Evolutionary conservation across 1,140 invertebrate species (phyloP).

Genomic region (Drosophila fuyamai): DNA sequence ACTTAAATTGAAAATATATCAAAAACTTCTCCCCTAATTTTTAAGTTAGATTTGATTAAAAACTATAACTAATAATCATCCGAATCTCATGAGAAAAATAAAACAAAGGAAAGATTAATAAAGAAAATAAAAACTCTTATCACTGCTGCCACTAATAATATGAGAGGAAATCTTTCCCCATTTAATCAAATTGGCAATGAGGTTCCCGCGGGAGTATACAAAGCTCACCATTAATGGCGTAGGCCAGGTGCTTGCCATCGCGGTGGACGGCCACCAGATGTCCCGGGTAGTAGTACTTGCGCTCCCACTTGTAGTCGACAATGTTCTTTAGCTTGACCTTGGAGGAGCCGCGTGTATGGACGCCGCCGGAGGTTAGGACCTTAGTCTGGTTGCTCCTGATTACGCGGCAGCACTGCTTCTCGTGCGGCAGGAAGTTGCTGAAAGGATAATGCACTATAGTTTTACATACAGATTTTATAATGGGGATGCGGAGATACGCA

Average conservation of each 20-base stretch:
- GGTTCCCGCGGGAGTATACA: not conserved
- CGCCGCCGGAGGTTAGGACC: slow-evolving; percentile 89
- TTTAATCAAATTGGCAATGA: not conserved
- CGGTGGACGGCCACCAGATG: slow-evolving; percentile 95
- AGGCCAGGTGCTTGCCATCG: slow-evolving; percentile 94
- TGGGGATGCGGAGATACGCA: slow-evolving; percentile 1
- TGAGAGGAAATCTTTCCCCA: not conserved
- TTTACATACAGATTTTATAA: too few relatives aligned
- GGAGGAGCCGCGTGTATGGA: slow-evolving; percentile 91
- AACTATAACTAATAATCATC: not conserved
- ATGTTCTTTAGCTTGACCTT: slow-evolving; percentile 96
- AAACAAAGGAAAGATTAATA: not conserved
- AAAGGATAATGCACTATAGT: not conserved
- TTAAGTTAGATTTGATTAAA: too few relatives aligned
- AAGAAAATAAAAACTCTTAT: not conserved
- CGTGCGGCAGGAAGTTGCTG: slow-evolving; percentile 88
- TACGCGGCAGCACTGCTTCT: slow-evolving; percentile 89
- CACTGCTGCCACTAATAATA: not conserved
- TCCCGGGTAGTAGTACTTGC: slow-evolving; percentile 93
- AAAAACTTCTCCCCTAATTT: too few relatives aligned
- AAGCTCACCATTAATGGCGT: slow-evolving; percentile 93
- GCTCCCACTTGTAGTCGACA: slow-evolving; percentile 97
- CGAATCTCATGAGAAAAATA: not conserved
- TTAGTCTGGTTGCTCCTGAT: slow-evolving; percentile 89
- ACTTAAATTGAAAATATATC: too few relatives aligned